Percentiles rank a stretch among this genome's conserved stretches.
These are phyloP conservation scores for Drosophila sp. DNA, from an alignment of 1,140 invertebrate genomes.

Conservation along the genomic window DNA sequence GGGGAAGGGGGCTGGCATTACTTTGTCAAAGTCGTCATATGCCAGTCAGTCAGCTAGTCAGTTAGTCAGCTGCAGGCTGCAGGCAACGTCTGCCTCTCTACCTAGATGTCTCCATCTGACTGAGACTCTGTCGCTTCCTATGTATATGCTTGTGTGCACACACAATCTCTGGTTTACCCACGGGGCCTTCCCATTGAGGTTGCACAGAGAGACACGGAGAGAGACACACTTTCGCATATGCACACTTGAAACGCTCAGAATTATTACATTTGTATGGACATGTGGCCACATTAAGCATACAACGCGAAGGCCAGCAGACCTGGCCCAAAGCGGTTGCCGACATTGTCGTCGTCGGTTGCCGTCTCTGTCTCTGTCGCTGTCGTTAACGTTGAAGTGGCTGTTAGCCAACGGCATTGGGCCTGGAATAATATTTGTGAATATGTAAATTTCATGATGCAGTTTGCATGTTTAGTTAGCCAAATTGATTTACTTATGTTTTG, in stretches of 20 bases:
- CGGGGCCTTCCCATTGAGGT: conserved; percentile 62
- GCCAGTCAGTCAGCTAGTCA: conserved; percentile 41
- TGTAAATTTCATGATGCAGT: conserved; percentile 50
- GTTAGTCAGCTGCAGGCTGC: conserved; percentile 49
- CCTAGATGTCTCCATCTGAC: conserved; percentile 10
- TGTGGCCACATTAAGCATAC: conserved; percentile 73
- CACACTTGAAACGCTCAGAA: conserved; percentile 44
- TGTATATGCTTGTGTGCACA: conserved; percentile 27
- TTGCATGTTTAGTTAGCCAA: conserved; percentile 61
- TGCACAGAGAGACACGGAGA: conserved; percentile 29
- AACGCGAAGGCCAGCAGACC: conserved; percentile 61
- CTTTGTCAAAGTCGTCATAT: conserved; percentile 73
- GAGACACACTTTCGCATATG: conserved; percentile 40
- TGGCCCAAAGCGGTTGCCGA: conserved; percentile 43
- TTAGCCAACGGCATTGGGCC: conserved; percentile 37
- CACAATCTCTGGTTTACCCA: conserved; percentile 42
- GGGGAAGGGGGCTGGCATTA: not conserved
- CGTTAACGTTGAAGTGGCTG: conserved; percentile 31
- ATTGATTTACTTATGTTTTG: conserved; percentile 70
- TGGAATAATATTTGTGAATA: conserved; percentile 68
- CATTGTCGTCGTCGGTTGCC: not conserved
- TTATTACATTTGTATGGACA: conserved; percentile 77
- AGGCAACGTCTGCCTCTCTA: conserved; percentile 19
- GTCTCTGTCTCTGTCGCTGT: not conserved
- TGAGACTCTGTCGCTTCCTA: conserved; percentile 35